Conservation (phyloP, 2,113 vertebrate species). For the Myiagra hebetior region DNA sequence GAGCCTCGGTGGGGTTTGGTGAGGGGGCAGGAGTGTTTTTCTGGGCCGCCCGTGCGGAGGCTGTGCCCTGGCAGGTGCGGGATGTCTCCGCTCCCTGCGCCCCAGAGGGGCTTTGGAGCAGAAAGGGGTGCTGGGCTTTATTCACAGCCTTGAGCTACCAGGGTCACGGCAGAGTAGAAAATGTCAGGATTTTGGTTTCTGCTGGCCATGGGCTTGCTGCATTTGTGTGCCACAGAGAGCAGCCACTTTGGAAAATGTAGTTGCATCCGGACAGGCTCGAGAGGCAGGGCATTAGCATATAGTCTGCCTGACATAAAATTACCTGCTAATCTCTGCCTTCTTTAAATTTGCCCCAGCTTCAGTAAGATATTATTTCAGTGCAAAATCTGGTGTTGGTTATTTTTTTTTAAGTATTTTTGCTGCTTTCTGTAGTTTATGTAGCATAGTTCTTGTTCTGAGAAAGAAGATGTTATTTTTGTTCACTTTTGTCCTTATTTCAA, state of each 20-base stretch:
- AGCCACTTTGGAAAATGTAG: not conserved
- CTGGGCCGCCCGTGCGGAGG: not conserved
- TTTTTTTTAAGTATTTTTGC: not conserved
- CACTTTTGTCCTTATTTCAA: not conserved
- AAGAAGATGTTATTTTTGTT: not conserved
- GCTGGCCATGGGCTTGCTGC: not conserved
- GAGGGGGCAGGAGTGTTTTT: fast-evolving
- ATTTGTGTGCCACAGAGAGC: not conserved
- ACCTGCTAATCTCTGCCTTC: not conserved
- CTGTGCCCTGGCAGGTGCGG: not conserved
- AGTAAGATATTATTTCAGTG: not conserved
- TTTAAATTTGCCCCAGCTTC: not conserved
- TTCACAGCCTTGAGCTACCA: not conserved
- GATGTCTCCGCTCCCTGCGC: fast-evolving
- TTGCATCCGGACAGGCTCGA: not conserved
- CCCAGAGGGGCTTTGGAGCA: not conserved
- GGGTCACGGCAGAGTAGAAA: not conserved
- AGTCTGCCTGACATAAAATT: not conserved
- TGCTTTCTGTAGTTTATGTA: fast-evolving
- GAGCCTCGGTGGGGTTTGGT: fast-evolving
- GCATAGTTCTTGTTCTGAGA: not conserved
- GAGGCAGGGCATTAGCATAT: not conserved
- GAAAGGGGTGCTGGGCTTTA: not conserved
- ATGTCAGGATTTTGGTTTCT: not conserved
- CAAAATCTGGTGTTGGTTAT: not conserved